Conservation (phyloP, 2,888 invertebrate species). For the Tenthredo amoena region DNA sequence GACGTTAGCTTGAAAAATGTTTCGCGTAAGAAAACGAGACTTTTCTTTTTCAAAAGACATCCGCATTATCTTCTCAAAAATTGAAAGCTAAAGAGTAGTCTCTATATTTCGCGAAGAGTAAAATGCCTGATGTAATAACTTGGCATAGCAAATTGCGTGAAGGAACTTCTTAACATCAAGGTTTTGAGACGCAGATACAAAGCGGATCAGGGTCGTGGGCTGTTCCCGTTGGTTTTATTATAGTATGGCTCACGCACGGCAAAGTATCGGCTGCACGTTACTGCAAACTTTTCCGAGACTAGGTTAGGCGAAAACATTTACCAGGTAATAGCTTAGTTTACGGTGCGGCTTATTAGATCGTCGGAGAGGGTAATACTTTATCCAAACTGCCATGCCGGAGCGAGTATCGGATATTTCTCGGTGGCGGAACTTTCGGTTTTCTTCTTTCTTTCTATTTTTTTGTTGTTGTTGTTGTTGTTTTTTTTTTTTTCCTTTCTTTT, state of each 20-base stretch:
- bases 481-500: no score
- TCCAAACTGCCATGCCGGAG: constrained; percentile 42
- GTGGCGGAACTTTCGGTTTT: background rate
- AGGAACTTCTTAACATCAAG: background rate
- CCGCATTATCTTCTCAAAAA: no score
- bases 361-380: constrained; percentile 49
- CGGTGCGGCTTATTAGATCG: constrained; percentile 49
- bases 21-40: no score
- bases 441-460: background rate
- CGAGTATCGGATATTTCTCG: constrained; percentile 37
- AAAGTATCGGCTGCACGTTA: constrained; percentile 7
- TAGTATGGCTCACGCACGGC: constrained; percentile 38
- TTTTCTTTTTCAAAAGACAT: no score
- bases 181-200: background rate
- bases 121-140: no score
- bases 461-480: no score
- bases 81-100: no score
- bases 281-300: constrained; percentile 12
- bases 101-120: no score
- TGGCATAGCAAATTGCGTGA: background rate
- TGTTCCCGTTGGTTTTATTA: constrained; percentile 4
- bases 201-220: background rate
- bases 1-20: no score
- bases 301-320: constrained; percentile 45
- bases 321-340: constrained; percentile 49